A percentile compares a stretch with the other conserved stretches of the same genome.
Evolutionary conservation across 1,140 invertebrate genomes (phyloP).

Genomic region (Mactra quadrangularis): DNA sequence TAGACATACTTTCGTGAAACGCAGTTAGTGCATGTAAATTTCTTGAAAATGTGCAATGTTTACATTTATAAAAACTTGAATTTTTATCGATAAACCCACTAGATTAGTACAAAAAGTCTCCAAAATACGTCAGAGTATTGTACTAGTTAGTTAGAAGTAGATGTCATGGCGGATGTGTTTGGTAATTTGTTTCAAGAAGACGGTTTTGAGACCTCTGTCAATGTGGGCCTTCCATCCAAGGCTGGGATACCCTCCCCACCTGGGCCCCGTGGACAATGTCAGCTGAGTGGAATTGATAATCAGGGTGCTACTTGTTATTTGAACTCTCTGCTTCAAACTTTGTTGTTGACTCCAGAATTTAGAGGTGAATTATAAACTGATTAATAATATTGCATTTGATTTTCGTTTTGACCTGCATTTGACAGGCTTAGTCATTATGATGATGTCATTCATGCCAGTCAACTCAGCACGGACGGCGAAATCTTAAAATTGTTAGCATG

Average conservation of each 20-base stretch:
- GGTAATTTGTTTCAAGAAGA: constrained; percentile 53
- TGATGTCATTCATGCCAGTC: no score
- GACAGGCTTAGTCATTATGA: no score
- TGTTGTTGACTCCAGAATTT: constrained; percentile 83
- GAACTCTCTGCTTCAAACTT: constrained; percentile 82
- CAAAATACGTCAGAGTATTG: no score
- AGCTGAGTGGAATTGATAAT: constrained; percentile 81
- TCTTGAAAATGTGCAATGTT: no score
- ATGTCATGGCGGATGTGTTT: constrained; percentile 28
- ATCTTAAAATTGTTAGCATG: no score
- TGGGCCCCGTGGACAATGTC: constrained; percentile 68
- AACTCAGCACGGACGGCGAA: no score
- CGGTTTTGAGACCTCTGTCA: background rate
- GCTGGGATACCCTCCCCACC: constrained; percentile 64
- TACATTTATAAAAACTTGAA: no score
- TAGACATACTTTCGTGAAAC: no score
- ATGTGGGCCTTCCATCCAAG: background rate
- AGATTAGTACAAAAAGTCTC: no score
- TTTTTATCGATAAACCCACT: no score
- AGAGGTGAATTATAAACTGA: constrained; percentile 80
- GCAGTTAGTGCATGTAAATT: no score
- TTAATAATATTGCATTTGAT: background rate
- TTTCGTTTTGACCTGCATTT: background rate
- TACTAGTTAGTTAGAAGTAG: no score
- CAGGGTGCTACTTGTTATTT: constrained; percentile 83